Conservation (phyloP, 2,113 vertebrate genomes). For the Oplegnathus fasciatus region DNA sequence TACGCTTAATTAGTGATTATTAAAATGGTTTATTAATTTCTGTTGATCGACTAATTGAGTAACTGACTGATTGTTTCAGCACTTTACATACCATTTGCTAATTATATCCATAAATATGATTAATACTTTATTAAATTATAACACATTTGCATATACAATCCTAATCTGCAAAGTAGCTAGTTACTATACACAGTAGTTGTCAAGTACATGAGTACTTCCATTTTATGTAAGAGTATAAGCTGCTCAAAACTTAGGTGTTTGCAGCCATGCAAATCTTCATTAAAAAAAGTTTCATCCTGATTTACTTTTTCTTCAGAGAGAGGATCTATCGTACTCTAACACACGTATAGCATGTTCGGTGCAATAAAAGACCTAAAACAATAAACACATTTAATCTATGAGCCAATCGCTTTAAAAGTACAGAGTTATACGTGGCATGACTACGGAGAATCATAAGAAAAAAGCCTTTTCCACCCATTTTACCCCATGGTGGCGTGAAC, state of each 20-base stretch:
- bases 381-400: background rate
- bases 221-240: too few species aligned
- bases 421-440: background rate
- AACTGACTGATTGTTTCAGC: background rate
- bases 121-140: too few species aligned
- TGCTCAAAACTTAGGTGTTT: too few species aligned
- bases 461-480: constrained; percentile 11
- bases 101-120: background rate
- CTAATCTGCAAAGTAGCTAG: background rate
- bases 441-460: background rate
- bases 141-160: background rate
- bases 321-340: background rate
- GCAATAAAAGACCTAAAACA: background rate
- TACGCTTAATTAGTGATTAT: background rate
- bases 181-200: background rate
- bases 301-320: background rate
- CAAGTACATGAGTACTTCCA: background rate
- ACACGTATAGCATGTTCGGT: background rate
- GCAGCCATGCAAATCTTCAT: background rate
- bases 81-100: too few species aligned
- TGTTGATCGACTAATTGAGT: background rate
- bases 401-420: background rate
- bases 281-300: background rate
- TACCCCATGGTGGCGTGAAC: constrained; percentile 53
- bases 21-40: background rate